Evolutionary conservation across 2,113 vertebrate genomes (phyloP), one percentile per base, ranked within the genome.

Genomic region (Rana temporaria): DNA sequence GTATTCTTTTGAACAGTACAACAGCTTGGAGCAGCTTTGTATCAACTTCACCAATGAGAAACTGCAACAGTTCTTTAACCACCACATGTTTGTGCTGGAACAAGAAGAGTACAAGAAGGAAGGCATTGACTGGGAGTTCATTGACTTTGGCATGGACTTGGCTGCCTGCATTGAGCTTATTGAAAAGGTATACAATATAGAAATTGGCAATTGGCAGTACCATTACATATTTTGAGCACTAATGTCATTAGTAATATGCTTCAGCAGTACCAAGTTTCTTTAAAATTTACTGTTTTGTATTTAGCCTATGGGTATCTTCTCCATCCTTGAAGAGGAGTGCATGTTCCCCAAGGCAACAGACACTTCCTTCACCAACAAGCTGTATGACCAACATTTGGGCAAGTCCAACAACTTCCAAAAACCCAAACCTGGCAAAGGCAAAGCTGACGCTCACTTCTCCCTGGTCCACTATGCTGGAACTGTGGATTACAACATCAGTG

Each of bases 341-440:
- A 95, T 97, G 93, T 96, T 97, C 86, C 95, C 96, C 85, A 96
- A 93, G 92, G 96, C 95, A 6, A 92, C 92, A 26, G 95, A 96
- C 65, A 85, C 83, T 2, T 95, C 95, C 84, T 95, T 96, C 89
- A 95, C 93, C 87, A 95, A 95, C 86, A 96, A 98, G 82, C 89
- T 95, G 52, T 94, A 95, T 16, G 94, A 95, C 56, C 94, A 95
- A 70, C 94, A 95, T 4, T 88, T 94, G 56, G 92, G 94, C 74
- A 95, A 94, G n/a, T 93, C 90, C 0, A 85, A 15, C 52, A 94
- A 93, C 86, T 95, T 95, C 85, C 91, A 82, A 85, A 94, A 95
- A 77, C 93, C 93, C 53, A 95, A 93, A 15, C 81, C 82, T 9
- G 11, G n/a, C 64, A 95, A 94, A 88, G 94, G 94, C 53, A 93